Percentiles rank a stretch among this genome's conserved stretches.
These are phyloP conservation scores for Argyra leucocephala DNA, from an alignment of 2,888 invertebrate genomes.

Conservation along the genomic window DNA sequence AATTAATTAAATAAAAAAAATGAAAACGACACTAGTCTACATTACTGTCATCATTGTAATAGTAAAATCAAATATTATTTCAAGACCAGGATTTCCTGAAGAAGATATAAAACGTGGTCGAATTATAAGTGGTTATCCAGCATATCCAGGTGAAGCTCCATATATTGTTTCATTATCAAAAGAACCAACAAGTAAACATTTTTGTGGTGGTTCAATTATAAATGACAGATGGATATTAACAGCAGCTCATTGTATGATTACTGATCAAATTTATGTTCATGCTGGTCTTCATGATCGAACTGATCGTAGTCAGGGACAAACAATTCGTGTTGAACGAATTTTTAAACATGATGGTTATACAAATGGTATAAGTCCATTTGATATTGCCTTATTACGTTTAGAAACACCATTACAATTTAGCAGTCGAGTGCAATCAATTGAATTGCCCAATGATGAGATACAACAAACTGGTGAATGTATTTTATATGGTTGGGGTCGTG, in stretches of 20 bases:
- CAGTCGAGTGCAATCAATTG: slow-evolving; percentile 19
- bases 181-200: slow-evolving; percentile 25
- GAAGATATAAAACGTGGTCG: slow-evolving; percentile 25
- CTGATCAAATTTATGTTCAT: slow-evolving; percentile 33
- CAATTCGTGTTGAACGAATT: slow-evolving; percentile 27
- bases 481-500: slow-evolving; percentile 33
- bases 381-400: slow-evolving; percentile 46
- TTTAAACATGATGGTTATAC: slow-evolving; percentile 34
- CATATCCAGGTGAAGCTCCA: slow-evolving; percentile 39
- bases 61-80: too few relatives aligned
- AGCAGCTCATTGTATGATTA: slow-evolving; percentile 35
- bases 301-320: slow-evolving; percentile 27
- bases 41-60: too few relatives aligned
- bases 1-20: too few relatives aligned
- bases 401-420: slow-evolving; percentile 30
- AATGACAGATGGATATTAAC: slow-evolving; percentile 36
- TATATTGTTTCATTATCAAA: slow-evolving; percentile 41
- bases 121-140: slow-evolving; percentile 37
- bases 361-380: slow-evolving; percentile 44
- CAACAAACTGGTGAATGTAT: slow-evolving; percentile 19
- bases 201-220: slow-evolving; percentile 43
- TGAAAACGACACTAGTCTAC: too few relatives aligned
- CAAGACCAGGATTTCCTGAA: not conserved
- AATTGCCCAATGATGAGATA: slow-evolving; percentile 14
- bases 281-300: slow-evolving; percentile 39